These are phyloP conservation scores for Calameuta idolon DNA, from an alignment of 2,888 invertebrate species.

Conservation along the genomic window DNA sequence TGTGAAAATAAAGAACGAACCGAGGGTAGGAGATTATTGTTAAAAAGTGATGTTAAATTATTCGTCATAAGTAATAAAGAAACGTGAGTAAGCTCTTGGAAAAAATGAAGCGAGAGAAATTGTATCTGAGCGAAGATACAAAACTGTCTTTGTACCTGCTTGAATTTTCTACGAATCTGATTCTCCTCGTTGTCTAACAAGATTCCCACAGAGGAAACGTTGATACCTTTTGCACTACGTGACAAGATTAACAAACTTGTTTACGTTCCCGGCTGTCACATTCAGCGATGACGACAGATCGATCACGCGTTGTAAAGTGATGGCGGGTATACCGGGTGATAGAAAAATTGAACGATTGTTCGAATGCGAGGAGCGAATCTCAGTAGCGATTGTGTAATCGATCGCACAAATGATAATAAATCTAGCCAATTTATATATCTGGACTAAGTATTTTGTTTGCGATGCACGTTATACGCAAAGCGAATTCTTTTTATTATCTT, in stretches of 20 bases:
- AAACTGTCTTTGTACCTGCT: background rate
- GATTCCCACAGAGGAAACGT: background rate
- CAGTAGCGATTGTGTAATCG: background rate
- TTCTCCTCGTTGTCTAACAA: background rate
- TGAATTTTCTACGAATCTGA: background rate
- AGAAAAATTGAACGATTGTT: background rate
- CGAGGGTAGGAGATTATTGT: background rate
- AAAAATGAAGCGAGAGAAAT: background rate
- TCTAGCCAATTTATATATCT: background rate
- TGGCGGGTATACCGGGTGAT: background rate
- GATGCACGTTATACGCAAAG: background rate
- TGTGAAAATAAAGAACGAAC: background rate
- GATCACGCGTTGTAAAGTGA: background rate
- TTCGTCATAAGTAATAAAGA: background rate
- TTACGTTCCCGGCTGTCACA: background rate
- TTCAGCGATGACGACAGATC: background rate
- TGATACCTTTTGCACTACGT: background rate
- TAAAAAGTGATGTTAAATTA: background rate
- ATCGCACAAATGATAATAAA: background rate
- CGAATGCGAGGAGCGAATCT: background rate
- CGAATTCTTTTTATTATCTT: background rate
- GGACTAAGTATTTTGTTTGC: background rate
- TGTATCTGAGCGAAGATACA: background rate
- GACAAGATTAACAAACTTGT: background rate
- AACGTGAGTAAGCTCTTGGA: background rate